Conservation (phyloP, 2,797 vertebrate genomes). For the Schizopygopsis pylzovi region DNA sequence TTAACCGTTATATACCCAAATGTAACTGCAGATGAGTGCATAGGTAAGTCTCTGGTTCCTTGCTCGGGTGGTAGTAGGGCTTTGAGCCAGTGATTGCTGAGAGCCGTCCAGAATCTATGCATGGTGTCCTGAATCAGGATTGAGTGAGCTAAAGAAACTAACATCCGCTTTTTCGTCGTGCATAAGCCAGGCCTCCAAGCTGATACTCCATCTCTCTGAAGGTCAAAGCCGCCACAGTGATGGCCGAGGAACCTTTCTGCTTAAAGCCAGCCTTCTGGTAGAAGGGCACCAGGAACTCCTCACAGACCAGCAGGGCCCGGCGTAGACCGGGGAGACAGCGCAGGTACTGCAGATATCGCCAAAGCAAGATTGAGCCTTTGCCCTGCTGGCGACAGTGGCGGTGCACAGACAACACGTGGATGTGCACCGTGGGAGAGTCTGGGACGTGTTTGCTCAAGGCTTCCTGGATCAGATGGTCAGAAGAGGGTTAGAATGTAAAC, state of each 20-base stretch:
- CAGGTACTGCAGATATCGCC: constrained; percentile 83
- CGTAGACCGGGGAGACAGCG: constrained; percentile 74
- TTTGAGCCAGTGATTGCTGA: constrained; percentile 24
- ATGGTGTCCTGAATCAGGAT: constrained; percentile 39
- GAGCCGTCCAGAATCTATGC: constrained; percentile 58
- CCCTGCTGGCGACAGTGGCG: constrained; percentile 83
- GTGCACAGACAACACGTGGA: constrained; percentile 82
- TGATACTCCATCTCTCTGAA: constrained; percentile 82
- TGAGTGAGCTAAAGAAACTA: constrained; percentile 49
- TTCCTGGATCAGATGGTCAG: constrained; percentile 66
- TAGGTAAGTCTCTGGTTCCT: constrained; percentile 43
- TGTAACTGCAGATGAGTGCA: constrained; percentile 21
- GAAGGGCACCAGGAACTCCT: constrained; percentile 81
- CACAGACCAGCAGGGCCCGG: constrained; percentile 79
- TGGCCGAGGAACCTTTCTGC: constrained; percentile 74
- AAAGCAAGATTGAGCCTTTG: constrained; percentile 82
- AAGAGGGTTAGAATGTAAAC: neutral
- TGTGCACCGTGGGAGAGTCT: constrained; percentile 73
- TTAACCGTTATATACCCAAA: neutral
- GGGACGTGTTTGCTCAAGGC: constrained; percentile 79
- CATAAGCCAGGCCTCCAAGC: constrained; percentile 73
- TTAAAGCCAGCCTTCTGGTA: constrained; percentile 82
- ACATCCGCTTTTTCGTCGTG: constrained; percentile 78
- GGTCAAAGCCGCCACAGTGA: constrained; percentile 73
- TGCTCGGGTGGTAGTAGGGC: neutral